A percentile compares a stretch with the other conserved stretches of the same genome.
Conservation (phyloP, 2,888 invertebrate genomes). For the Tiliacea citrago region DNA sequence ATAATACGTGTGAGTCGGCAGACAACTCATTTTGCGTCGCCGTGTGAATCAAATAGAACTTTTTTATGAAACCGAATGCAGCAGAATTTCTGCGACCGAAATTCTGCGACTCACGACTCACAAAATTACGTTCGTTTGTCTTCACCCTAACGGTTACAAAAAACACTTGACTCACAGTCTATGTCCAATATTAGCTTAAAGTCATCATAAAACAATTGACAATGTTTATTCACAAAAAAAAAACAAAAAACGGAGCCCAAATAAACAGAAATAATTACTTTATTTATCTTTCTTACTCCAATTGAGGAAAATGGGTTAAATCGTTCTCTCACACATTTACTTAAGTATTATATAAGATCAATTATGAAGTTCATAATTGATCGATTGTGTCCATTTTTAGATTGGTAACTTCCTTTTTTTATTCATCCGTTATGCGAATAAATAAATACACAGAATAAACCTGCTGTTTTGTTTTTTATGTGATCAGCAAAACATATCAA, state of each 20-base stretch:
- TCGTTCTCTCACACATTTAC: conserved; percentile 23
- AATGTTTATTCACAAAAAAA: neutral
- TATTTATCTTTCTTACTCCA: conserved; percentile 14
- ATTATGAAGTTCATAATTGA: neutral
- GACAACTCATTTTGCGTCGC: no score
- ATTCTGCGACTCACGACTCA: no score
- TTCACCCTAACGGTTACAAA: no score
- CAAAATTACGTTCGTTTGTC: no score
- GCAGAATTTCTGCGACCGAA: no score
- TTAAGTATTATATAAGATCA: conserved; percentile 8
- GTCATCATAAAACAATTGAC: neutral
- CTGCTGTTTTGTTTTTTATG: neutral
- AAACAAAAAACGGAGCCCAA: neutral
- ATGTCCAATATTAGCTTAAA: no score
- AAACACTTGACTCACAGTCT: no score
- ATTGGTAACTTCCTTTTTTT: neutral
- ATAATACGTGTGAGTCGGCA: no score
- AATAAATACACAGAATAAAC: neutral
- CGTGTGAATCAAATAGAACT: no score
- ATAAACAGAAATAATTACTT: conserved; percentile 15
- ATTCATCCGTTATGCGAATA: neutral
- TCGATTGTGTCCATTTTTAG: neutral
- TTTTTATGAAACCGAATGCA: no score
- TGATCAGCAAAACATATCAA: neutral
- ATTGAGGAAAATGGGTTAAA: conserved; percentile 37